These are phyloP conservation scores for Glossosoma conforme DNA, from an alignment of 1,140 invertebrate genomes.

Conservation along the genomic window DNA sequence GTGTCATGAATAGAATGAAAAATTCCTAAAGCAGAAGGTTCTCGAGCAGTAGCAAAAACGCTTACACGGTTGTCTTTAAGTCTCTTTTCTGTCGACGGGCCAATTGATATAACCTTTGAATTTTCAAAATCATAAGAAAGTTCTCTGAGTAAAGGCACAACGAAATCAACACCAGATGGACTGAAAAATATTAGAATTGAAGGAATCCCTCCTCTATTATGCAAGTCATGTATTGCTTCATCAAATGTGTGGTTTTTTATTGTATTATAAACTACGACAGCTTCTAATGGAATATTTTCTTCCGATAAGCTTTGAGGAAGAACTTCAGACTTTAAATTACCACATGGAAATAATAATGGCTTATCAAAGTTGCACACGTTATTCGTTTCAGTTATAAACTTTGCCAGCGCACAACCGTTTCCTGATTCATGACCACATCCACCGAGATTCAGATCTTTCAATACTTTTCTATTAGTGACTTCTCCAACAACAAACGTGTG, in stretches of 20 bases:
- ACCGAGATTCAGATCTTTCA: constrained; percentile 34
- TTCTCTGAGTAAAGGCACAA: constrained; percentile 32
- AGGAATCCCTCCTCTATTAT: constrained; percentile 33
- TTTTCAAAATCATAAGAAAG: constrained; percentile 30
- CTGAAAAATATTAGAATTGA: constrained; percentile 47
- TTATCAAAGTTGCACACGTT: constrained; percentile 33
- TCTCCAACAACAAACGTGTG: constrained; percentile 46
- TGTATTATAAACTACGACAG: constrained; percentile 27
- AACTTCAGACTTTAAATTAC: constrained; percentile 43
- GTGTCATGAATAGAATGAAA: constrained; percentile 2
- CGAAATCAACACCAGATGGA: constrained; percentile 42
- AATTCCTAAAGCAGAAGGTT: constrained; percentile 35
- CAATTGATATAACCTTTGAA: constrained; percentile 44
- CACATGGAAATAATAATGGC: constrained; percentile 46
- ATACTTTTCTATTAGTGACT: constrained; percentile 36
- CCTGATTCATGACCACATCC: constrained; percentile 40
- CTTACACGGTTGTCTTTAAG: constrained; percentile 36
- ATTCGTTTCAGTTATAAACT: constrained; percentile 38
- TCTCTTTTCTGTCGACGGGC: constrained; percentile 42
- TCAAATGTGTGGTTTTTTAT: constrained; percentile 26
- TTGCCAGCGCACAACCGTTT: constrained; percentile 42
- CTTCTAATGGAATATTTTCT: constrained; percentile 34
- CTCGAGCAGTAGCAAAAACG: constrained; percentile 34
- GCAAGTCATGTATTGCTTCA: constrained; percentile 33
- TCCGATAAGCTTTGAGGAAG: constrained; percentile 35